phyloP scores from a whole-genome alignment of 2,797 vertebrate species.

The Dermochelys coriacea region DNA sequence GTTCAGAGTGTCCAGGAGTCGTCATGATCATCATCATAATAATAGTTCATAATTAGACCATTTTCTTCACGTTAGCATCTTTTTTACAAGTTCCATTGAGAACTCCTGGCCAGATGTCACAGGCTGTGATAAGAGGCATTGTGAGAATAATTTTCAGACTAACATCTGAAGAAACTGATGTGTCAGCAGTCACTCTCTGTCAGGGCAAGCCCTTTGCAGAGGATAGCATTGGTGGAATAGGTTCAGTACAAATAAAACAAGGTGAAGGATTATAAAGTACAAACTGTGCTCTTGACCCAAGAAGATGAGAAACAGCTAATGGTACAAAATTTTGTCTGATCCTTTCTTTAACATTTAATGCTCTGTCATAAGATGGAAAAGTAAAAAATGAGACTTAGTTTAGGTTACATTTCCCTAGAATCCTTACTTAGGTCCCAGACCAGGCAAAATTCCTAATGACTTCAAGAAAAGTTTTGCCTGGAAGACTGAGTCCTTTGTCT shows the following conservation, averaged over 20 bases:
- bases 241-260: background rate
- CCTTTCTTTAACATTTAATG: too few relatives aligned
- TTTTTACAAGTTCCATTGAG: slow-evolving; percentile 17
- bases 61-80: slow-evolving; percentile 18
- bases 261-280: background rate
- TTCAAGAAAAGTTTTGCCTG: background rate
- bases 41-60: background rate
- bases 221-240: background rate
- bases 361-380: background rate
- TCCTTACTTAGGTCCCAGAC: background rate
- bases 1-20: background rate
- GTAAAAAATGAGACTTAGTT: background rate
- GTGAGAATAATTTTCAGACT: background rate
- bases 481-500: background rate
- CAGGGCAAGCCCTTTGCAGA: accelerated
- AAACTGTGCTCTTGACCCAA: background rate
- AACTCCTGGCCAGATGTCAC: background rate
- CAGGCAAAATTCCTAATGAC: background rate
- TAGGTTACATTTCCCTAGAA: background rate
- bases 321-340: background rate
- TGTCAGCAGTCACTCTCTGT: background rate
- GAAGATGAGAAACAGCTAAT: accelerated
- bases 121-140: background rate
- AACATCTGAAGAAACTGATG: background rate
- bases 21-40: background rate